Percentiles rank a stretch among this genome's conserved stretches.
Evolutionary conservation across 30 jellyfish, hydroid and myxozoan species (phyloP).

Genomic region (Pseudorhiza aurosa): DNA sequence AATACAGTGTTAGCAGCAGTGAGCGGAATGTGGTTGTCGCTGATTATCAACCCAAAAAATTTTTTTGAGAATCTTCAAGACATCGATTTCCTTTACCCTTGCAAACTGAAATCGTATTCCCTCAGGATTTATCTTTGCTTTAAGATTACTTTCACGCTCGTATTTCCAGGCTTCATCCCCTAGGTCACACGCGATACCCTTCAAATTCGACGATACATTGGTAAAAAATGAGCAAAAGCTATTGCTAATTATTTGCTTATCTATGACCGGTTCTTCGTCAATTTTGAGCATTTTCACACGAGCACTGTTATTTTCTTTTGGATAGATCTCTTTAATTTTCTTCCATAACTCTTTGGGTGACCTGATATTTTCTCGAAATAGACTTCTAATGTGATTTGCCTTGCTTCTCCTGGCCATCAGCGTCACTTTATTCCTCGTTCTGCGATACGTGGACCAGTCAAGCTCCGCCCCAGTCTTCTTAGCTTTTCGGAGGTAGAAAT

Average conservation of each 20-base stretch:
- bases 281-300: constrained; percentile 18
- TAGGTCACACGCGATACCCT: constrained; percentile 2
- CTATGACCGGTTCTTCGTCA: constrained; percentile 11
- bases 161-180: constrained; percentile 30
- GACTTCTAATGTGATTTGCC: constrained; percentile 30
- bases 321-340: constrained; percentile 27
- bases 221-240: constrained; percentile 47
- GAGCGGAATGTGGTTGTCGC: constrained; percentile 25
- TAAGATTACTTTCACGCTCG: constrained; percentile 20
- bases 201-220: constrained; percentile 17
- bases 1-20: too few relatives aligned
- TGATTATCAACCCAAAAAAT: constrained; percentile 20
- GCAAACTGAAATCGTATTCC: constrained; percentile 18
- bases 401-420: constrained; percentile 23
- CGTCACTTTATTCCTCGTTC: constrained; percentile 38
- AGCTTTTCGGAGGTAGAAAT: constrained; percentile 27
- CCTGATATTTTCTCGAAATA: constrained; percentile 15
- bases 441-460: constrained; percentile 54
- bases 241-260: constrained; percentile 27
- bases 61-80: constrained; percentile 25
- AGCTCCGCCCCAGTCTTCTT: constrained; percentile 30
- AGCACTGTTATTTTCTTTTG: constrained; percentile 40
- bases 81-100: constrained; percentile 39
- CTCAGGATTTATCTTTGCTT: constrained; percentile 40
- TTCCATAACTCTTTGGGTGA: constrained; percentile 48